Percentiles rank a stretch among this genome's conserved stretches.
Conservation (phyloP, 2,797 vertebrate species). For the Dryobates pubescens region DNA sequence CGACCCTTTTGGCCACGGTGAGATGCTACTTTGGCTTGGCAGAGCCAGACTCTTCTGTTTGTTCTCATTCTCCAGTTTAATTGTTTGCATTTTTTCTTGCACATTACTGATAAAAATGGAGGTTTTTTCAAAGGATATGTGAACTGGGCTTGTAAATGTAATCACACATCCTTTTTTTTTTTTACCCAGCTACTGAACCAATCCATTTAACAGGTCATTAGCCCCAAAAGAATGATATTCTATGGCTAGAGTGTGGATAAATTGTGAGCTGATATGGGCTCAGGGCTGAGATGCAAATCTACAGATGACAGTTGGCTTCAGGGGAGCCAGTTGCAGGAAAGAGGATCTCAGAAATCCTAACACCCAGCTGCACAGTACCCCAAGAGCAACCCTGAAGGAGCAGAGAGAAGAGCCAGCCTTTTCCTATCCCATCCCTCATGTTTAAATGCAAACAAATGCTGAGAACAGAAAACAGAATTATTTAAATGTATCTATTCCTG, state of each 20-base stretch:
- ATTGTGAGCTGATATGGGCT: not conserved
- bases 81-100: not conserved
- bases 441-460: constrained; percentile 31
- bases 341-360: not conserved
- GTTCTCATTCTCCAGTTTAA: not conserved
- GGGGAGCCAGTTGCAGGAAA: not conserved
- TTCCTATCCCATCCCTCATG: not conserved
- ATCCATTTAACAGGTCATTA: not conserved
- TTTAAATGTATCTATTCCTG: not conserved
- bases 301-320: constrained; percentile 24
- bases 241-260: not conserved
- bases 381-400: not conserved
- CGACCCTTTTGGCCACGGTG: not conserved
- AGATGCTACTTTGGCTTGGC: not conserved
- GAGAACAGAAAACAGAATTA: not conserved
- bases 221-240: not conserved
- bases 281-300: constrained; percentile 1
- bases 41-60: not conserved
- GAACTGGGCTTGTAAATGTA: not conserved
- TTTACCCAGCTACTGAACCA: not conserved
- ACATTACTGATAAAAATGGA: not conserved
- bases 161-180: not conserved
- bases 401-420: not conserved
- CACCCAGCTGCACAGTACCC: not conserved
- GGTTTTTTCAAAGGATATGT: not conserved